A percentile compares a stretch with the other conserved stretches of the same genome.
Conservation (phyloP, 2,888 invertebrate genomes). For the Eristalinus aeneus region DNA sequence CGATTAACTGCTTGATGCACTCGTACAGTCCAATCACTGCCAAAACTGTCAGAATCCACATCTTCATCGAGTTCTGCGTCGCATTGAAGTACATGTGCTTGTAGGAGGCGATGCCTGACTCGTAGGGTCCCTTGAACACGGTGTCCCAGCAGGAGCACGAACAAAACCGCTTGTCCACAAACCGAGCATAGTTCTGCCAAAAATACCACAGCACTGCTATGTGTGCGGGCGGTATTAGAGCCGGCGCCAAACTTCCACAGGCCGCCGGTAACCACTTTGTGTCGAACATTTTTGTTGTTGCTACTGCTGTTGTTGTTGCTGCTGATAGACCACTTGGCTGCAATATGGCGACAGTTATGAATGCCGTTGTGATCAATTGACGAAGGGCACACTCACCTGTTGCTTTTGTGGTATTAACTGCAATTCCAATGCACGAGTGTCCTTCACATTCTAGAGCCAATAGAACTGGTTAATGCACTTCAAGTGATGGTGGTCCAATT, state of each 20-base stretch:
- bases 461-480: not conserved
- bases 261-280: conserved; percentile 79
- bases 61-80: conserved; percentile 85
- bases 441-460: conserved; percentile 41
- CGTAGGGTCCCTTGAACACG: conserved; percentile 88
- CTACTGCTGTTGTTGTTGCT: not conserved
- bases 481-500: conserved; percentile 11
- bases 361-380: not conserved
- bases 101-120: conserved; percentile 86
- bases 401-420: conserved; percentile 24
- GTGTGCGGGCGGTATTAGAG: conserved; percentile 84
- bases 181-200: conserved; percentile 86
- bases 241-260: conserved; percentile 80
- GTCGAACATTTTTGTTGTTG: conserved; percentile 76
- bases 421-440: conserved; percentile 10
- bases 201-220: conserved; percentile 84
- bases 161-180: conserved; percentile 85
- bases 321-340: conserved; percentile 4
- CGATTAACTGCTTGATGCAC: conserved; percentile 83
- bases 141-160: conserved; percentile 90
- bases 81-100: conserved; percentile 88
- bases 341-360: not conserved
- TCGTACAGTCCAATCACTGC: conserved; percentile 84
- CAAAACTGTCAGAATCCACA: conserved; percentile 84
- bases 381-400: conserved; percentile 35